phyloP scores from a whole-genome alignment of 2,113 vertebrate genomes.

The Spheniscus mendiculus region DNA sequence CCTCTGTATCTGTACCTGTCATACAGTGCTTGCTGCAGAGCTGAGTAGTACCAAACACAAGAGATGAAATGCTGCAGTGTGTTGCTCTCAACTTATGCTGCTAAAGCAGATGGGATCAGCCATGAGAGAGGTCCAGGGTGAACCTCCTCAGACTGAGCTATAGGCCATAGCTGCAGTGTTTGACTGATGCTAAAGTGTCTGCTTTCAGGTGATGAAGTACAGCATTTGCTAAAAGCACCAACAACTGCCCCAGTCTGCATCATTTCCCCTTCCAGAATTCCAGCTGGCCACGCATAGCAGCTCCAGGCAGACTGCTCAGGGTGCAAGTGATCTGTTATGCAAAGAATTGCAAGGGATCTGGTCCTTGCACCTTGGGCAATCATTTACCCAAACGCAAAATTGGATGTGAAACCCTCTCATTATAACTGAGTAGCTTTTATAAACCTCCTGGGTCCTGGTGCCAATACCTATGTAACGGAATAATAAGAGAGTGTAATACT shows the following conservation, averaged over 20 bases:
- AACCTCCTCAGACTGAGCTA: background rate
- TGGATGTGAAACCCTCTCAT: background rate
- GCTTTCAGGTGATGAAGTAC: background rate
- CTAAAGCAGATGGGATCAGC: background rate
- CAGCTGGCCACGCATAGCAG: rapidly evolving
- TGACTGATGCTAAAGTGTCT: background rate
- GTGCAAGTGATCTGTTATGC: background rate
- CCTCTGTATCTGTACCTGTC: rapidly evolving
- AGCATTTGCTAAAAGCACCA: background rate
- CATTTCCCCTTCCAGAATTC: background rate
- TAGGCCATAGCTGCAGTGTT: background rate
- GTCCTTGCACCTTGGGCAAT: background rate
- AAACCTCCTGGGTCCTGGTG: background rate
- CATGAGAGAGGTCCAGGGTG: background rate
- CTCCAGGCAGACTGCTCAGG: background rate
- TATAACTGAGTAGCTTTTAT: background rate
- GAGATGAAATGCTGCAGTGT: background rate
- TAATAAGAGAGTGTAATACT: background rate
- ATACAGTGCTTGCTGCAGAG: background rate
- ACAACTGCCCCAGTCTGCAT: background rate
- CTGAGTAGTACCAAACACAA: background rate
- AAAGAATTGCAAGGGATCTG: background rate
- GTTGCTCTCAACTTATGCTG: background rate
- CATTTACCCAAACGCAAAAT: background rate
- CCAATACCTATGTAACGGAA: background rate